These are phyloP conservation scores for Carduelis carduelis DNA, from an alignment of 2,797 vertebrate species.

Conservation along the genomic window DNA sequence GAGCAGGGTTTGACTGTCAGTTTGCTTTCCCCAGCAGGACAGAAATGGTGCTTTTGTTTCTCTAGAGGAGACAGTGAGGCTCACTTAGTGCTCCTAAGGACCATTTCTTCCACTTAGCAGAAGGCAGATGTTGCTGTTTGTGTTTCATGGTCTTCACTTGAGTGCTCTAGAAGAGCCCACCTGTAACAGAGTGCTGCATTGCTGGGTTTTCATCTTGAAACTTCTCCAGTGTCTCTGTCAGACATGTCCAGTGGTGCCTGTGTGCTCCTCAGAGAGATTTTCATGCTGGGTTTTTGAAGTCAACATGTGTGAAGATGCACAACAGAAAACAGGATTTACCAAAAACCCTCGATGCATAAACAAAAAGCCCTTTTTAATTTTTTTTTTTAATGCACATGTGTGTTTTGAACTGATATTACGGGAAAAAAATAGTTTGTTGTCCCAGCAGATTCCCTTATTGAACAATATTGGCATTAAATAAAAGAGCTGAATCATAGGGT, in stretches of 20 bases:
- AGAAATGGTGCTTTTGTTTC: not conserved
- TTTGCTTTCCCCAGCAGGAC: not conserved
- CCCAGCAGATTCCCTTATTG: conserved; percentile 76
- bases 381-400: not conserved
- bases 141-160: not conserved
- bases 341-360: not conserved
- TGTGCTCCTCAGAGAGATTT: not conserved
- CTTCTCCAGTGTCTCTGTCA: not conserved
- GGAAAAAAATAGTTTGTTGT: conserved; percentile 56
- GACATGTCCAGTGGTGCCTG: not conserved
- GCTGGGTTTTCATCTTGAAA: not conserved
- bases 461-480: conserved; percentile 83
- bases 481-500: conserved; percentile 82
- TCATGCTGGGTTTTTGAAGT: not conserved
- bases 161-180: not conserved
- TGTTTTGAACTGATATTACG: conserved; percentile 6
- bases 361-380: not conserved
- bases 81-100: not conserved
- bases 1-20: not conserved
- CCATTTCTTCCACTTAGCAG: not conserved
- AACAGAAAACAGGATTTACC: conserved; percentile 4
- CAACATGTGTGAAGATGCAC: not conserved
- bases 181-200: not conserved
- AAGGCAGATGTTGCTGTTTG: not conserved
- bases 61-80: not conserved